Evolutionary conservation across 1,140 invertebrate species (phyloP).

Genomic region (Drosophila serrata): DNA sequence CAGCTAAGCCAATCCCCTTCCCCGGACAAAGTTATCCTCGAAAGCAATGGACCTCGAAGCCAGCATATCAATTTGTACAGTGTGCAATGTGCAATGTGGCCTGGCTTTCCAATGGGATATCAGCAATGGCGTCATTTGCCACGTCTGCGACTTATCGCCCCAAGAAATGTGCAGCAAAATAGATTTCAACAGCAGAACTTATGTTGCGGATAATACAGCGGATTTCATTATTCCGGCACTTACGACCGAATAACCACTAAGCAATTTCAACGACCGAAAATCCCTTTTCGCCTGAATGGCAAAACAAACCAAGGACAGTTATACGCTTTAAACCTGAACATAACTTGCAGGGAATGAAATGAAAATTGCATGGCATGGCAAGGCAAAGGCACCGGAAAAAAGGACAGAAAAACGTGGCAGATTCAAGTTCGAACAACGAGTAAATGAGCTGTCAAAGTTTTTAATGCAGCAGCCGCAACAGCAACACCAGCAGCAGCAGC

Average conservation of each 20-base stretch:
- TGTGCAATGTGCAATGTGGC: slow-evolving; percentile 31
- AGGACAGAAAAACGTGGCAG: slow-evolving; percentile 21
- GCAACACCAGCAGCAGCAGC: slow-evolving; percentile 34
- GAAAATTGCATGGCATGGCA: neutral
- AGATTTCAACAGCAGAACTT: slow-evolving; percentile 65
- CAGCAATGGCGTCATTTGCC: slow-evolving; percentile 76
- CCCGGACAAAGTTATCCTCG: slow-evolving; percentile 2
- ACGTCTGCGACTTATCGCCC: slow-evolving; percentile 82
- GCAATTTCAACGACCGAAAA: slow-evolving; percentile 70
- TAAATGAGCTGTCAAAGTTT: slow-evolving; percentile 84
- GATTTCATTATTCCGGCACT: slow-evolving; percentile 83
- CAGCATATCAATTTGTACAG: slow-evolving; percentile 54
- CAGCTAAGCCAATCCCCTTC: slow-evolving; percentile 11
- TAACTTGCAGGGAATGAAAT: slow-evolving; percentile 38
- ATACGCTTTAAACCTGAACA: slow-evolving; percentile 75
- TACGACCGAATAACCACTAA: slow-evolving; percentile 79
- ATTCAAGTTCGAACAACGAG: slow-evolving; percentile 80
- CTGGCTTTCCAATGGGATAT: slow-evolving; percentile 49
- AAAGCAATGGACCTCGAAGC: slow-evolving; percentile 42
- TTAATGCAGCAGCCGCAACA: slow-evolving; percentile 71
- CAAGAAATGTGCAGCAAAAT: slow-evolving; percentile 79
- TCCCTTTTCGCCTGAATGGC: slow-evolving; percentile 48
- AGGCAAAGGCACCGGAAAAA: neutral
- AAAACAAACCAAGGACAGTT: slow-evolving; percentile 63
- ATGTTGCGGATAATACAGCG: slow-evolving; percentile 79